These are phyloP conservation scores for Trachelus tabidus DNA, from an alignment of 2,888 invertebrate species.

Conservation along the genomic window DNA sequence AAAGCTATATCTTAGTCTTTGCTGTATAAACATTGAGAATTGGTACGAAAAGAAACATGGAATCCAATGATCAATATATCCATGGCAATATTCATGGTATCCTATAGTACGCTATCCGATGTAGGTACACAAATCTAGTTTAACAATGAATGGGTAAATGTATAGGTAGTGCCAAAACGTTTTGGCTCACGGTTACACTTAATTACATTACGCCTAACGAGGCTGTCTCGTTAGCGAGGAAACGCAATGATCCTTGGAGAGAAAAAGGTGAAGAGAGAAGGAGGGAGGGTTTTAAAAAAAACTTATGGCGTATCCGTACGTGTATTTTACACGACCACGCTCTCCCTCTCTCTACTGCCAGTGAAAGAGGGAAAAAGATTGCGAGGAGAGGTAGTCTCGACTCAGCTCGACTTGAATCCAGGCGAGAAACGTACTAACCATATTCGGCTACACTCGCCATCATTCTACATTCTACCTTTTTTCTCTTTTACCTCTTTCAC, in stretches of 20 bases:
- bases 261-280: slow-evolving; percentile 11
- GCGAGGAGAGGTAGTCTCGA: not conserved
- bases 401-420: slow-evolving; percentile 26
- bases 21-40: not conserved
- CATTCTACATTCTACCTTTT: slow-evolving; percentile 1
- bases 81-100: not conserved
- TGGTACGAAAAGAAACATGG: not conserved
- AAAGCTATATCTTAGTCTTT: not conserved
- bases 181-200: not conserved
- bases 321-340: slow-evolving; percentile 5
- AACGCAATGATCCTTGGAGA: not conserved
- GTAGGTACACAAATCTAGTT: not conserved
- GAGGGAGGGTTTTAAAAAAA: not conserved
- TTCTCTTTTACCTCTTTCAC: not conserved
- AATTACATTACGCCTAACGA: not conserved
- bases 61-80: not conserved
- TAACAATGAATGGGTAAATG: not conserved
- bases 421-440: slow-evolving; percentile 42
- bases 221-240: not conserved
- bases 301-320: slow-evolving; percentile 9
- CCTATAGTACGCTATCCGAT: not conserved
- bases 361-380: slow-evolving; percentile 1
- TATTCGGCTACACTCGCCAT: slow-evolving; percentile 43
- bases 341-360: not conserved
- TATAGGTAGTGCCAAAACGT: not conserved